These are phyloP conservation scores for Lophochroa leadbeateri DNA, from an alignment of 2,113 vertebrate species.

Conservation along the genomic window DNA sequence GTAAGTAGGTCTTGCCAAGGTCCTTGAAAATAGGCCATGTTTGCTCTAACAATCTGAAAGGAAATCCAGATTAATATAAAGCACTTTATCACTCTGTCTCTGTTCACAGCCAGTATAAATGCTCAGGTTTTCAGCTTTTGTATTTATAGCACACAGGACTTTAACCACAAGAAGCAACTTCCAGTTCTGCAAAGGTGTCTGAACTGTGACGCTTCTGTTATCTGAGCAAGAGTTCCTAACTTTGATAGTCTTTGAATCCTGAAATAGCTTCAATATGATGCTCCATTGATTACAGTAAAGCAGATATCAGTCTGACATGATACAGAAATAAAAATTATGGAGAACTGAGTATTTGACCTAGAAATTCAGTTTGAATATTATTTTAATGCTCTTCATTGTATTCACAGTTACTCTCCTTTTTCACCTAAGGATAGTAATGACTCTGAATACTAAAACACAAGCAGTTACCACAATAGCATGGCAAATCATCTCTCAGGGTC, in stretches of 20 bases:
- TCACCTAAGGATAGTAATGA: not conserved
- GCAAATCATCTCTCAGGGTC: not conserved
- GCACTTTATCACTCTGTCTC: not conserved
- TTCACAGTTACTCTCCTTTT: not conserved
- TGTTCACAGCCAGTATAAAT: conserved; percentile 1
- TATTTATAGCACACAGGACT: conserved; percentile 11
- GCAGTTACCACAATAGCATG: not conserved
- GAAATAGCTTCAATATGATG: not conserved
- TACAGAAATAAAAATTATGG: not conserved
- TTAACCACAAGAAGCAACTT: not conserved
- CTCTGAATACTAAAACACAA: not conserved
- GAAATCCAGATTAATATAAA: conserved; percentile 48
- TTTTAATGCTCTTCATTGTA: not conserved
- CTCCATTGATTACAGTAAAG: not conserved
- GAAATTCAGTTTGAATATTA: not conserved
- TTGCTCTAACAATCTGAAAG: conserved; percentile 4
- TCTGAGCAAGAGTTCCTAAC: not conserved
- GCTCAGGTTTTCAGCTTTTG: conserved; percentile 29
- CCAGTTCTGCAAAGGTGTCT: not conserved
- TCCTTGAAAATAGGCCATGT: conserved; percentile 19
- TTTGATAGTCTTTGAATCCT: not conserved
- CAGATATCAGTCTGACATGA: not conserved
- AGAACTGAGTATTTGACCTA: not conserved
- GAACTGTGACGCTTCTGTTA: not conserved
- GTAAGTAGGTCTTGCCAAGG: not conserved